Percentiles rank a stretch among this genome's conserved stretches.
Conservation (phyloP, 2,797 vertebrate species). For the Enteromius argenteus region DNA sequence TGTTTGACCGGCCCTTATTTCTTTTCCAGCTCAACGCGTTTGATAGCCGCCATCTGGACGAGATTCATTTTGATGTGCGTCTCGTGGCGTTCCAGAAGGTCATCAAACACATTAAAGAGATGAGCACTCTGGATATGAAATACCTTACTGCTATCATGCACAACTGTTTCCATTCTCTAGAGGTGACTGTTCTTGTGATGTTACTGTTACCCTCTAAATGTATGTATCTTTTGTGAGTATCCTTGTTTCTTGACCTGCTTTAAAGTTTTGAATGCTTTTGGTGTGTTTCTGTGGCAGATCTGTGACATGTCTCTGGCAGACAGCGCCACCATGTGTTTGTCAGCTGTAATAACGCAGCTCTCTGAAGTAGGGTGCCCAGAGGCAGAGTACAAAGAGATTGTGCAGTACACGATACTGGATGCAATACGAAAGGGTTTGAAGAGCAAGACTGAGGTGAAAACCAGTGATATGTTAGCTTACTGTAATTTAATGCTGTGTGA, state of each 20-base stretch:
- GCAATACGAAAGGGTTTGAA: conserved; percentile 88
- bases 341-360: conserved; percentile 83
- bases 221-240: not conserved
- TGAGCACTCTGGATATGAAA: conserved; percentile 85
- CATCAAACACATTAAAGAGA: conserved; percentile 80
- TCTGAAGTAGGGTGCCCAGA: conserved; percentile 77
- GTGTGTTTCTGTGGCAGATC: conserved; percentile 75
- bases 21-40: conserved; percentile 88
- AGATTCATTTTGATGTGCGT: conserved; percentile 91
- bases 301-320: conserved; percentile 96
- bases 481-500: not conserved
- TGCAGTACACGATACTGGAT: conserved; percentile 88
- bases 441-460: conserved; percentile 87
- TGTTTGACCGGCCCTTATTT: not conserved
- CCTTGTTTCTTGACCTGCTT: not conserved
- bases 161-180: conserved; percentile 95
- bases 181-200: conserved; percentile 76
- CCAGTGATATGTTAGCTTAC: not conserved
- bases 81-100: conserved; percentile 89
- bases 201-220: not conserved
- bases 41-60: conserved; percentile 92
- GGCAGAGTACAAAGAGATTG: conserved; percentile 84
- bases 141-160: conserved; percentile 87
- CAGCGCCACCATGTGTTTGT: conserved; percentile 90
- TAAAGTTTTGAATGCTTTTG: not conserved